Percentiles rank a stretch among this genome's conserved stretches.
phyloP scores from a whole-genome alignment of 2,797 vertebrate species.

The Scolopax bukidnonensis region DNA sequence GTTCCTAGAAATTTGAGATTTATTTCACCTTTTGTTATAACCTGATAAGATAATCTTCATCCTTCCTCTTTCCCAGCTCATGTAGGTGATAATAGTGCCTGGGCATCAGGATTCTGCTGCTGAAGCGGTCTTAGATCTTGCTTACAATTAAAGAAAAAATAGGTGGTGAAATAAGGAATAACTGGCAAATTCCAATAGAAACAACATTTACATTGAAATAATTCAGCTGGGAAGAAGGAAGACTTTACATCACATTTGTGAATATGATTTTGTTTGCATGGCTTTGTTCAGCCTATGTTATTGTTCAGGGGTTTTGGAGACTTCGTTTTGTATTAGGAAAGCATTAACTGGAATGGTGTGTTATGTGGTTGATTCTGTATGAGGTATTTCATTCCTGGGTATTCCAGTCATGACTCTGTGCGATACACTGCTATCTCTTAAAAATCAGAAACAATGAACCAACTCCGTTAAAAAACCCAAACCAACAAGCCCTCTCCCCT shows the following conservation, averaged over 20 bases:
- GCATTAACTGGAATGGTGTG: not conserved
- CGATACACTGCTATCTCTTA: not conserved
- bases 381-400: not conserved
- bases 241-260: not conserved
- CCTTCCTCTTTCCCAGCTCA: not conserved
- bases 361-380: not conserved
- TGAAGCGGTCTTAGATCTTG: not conserved
- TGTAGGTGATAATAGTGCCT: fast-evolving
- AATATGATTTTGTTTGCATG: not conserved
- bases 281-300: not conserved
- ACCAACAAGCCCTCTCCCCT: too few relatives aligned
- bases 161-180: not conserved
- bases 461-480: not conserved
- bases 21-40: not conserved
- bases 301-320: not conserved
- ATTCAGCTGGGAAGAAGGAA: not conserved
- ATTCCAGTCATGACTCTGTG: not conserved
- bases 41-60: not conserved
- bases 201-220: not conserved
- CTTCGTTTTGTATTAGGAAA: not conserved
- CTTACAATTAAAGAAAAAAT: not conserved
- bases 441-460: not conserved
- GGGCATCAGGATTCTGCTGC: not conserved
- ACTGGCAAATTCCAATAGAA: not conserved
- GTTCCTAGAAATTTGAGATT: not conserved